Percentiles rank a stretch among this genome's conserved stretches.
Evolutionary conservation across 1,140 invertebrate genomes (phyloP).

Genomic region (Daktulosphaira vitifoliae): DNA sequence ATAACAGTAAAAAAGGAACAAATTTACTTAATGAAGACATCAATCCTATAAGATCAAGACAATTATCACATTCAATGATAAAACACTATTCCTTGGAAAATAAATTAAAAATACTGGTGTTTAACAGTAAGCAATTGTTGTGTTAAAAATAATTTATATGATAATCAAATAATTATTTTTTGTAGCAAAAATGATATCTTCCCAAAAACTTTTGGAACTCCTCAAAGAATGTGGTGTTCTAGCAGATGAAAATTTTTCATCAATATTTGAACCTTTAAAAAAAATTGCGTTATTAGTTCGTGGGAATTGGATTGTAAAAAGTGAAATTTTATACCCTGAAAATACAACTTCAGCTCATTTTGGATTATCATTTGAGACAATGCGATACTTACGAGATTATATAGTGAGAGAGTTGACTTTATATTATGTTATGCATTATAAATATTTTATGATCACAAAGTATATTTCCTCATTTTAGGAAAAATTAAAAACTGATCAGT

Average conservation of each 20-base stretch:
- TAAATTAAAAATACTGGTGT: slow-evolving; percentile 25
- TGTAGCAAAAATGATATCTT: slow-evolving; percentile 22
- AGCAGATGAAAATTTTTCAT: background rate
- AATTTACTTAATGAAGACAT: background rate
- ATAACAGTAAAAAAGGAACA: background rate
- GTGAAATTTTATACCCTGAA: slow-evolving; percentile 7
- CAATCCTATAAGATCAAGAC: slow-evolving; percentile 13
- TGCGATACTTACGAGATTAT: slow-evolving; percentile 11
- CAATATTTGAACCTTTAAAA: slow-evolving; percentile 4
- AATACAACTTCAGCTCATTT: slow-evolving; percentile 12
- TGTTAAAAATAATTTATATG: background rate
- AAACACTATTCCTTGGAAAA: slow-evolving; percentile 15
- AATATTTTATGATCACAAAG: too few relatives aligned
- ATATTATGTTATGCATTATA: too few relatives aligned
- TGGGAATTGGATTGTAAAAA: slow-evolving; percentile 9
- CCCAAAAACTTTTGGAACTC: background rate
- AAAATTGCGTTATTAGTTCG: background rate
- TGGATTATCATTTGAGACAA: slow-evolving; percentile 1
- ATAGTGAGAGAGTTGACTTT: slow-evolving; percentile 6
- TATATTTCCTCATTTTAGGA: too few relatives aligned
- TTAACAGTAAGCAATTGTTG: slow-evolving; percentile 13
- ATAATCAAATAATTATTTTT: too few relatives aligned
- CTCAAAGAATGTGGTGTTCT: background rate
- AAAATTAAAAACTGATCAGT: too few relatives aligned
- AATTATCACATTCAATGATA: slow-evolving; percentile 4